Base-by-base conservation (phyloP, 2,797 vertebrate species). In the Fistularia commersonii region DNA sequence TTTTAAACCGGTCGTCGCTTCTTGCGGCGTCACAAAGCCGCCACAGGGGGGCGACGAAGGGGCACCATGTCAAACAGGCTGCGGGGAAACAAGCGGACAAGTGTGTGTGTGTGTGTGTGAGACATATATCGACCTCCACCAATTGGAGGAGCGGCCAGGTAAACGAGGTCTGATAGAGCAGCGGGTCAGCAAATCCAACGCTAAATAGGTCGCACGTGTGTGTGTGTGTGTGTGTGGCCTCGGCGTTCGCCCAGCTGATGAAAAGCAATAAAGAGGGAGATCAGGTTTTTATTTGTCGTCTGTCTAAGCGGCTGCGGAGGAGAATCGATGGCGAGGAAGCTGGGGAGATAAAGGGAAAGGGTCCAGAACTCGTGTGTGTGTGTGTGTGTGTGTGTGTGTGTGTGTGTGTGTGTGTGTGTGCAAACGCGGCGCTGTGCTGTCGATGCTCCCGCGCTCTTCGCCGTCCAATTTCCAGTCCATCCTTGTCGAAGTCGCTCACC, bases 381-480 rank as follows among this genome's bases (percentile, higher is more conserved):
- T 39, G 14, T 8, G 8, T 13, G 48, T 6, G 12, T 8, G 1
- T 7, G 33, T n/a, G 31, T 33, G 3, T 43, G 51, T 38, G 44
- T 34, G n/a, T n/a, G n/a, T n/a, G n/a, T n/a, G n/a, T n/a, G n/a
- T n/a, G n/a, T n/a, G n/a, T n/a, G n/a, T n/a, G n/a, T n/a, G n/a
- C n/a, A n/a, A n/a, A n/a, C n/a, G n/a, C n/a, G n/a, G n/a, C n/a
- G n/a, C n/a, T n/a, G n/a, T n/a, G n/a, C n/a, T 35, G 53, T 54
- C 53, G 23, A 12, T 45, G 63, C 64, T 58, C 58, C 67, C 41
- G 51, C 40, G 7, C 69, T 52, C 14, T 40, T 57, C 45, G 61
- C 63, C 59, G 31, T 48, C 64, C 68, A 47, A 70, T 57, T 65
- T 69, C 54, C 52, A 74, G 81, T 76, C 48, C 23, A 46, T 71